Evolutionary conservation across 2,113 vertebrate species (phyloP), one percentile per base, ranked within the genome.

Genomic region (Channa maculata): DNA sequence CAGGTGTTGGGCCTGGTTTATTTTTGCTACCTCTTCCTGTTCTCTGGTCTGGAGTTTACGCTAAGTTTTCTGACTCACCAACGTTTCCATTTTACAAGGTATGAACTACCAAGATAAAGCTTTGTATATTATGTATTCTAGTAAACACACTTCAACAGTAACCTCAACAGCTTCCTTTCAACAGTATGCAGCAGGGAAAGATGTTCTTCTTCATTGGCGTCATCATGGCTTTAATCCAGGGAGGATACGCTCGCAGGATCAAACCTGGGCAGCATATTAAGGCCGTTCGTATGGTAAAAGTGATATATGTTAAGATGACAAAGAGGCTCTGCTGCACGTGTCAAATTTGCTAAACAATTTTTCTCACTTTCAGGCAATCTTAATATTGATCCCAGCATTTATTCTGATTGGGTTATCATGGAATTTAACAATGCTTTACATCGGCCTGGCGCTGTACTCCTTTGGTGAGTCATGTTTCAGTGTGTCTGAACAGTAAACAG

Each of bases 171-270:
- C 14, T 51, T 54, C 82, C 71, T 82, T 33, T 61, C 6, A n/a
- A 46, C 82, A 99, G 98, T 83, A 96, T 99, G 94, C 95, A 99
- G 86, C 98, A 99, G 85, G 98, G 98, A 15, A 97, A 98, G 94
- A 99, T 99, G 98, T 98, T 97, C 77, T 97, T 99, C 94, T 98
- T 98, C 86, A 97, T 99, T 62, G 98, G 97, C 46, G 94, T 99
- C 78, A 95, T 95, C 84, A 99, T 99, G 98, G 97, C 97, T 51
- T 48, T 92, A 54, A 91, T 99, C 87, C 98, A 99, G 90, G 98
- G 98, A 14, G 92, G 96, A 65, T 99, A 97, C 0, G 94, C 96
- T 86, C 96, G 98, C 13, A 94, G 95, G 83, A 96, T 99, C 89
- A 91, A 95, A 84, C 96, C 96, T 11, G 96, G 94, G 77, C 76